Conservation (phyloP, 2,797 vertebrate genomes). For the Threskiornis aethiopicus region DNA sequence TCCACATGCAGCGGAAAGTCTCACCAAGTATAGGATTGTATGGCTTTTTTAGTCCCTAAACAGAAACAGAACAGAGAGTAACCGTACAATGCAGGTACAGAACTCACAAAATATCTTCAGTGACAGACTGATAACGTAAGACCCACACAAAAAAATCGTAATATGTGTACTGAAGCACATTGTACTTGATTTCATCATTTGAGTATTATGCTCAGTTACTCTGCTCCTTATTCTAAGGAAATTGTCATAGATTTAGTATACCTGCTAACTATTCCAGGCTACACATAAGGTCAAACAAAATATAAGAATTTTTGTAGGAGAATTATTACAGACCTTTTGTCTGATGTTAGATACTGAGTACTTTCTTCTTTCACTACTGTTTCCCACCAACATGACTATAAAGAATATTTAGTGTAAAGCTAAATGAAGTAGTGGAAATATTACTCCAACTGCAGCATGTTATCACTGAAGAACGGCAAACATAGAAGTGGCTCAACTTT, state of each 20-base stretch:
- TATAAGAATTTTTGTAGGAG: background rate
- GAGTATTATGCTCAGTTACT: background rate
- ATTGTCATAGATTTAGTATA: background rate
- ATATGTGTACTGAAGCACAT: background rate
- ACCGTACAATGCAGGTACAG: background rate
- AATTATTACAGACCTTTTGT: background rate
- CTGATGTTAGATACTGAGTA: background rate
- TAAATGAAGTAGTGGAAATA: background rate
- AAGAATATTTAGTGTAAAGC: background rate
- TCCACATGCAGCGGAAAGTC: conserved; percentile 95
- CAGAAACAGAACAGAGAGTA: background rate
- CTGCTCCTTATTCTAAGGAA: background rate
- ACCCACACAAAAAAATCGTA: background rate
- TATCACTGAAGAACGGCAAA: background rate
- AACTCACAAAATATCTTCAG: background rate
- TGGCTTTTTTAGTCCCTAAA: conserved; percentile 95
- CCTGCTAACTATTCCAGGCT: background rate
- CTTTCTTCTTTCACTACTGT: background rate
- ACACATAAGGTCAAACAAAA: background rate
- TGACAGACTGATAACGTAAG: background rate
- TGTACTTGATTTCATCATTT: background rate
- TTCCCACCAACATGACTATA: background rate
- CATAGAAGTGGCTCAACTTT: background rate
- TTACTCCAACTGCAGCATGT: background rate
- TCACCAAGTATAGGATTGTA: conserved; percentile 98